Conservation (phyloP, 2,797 vertebrate genomes). For the Pipistrellus nathusii region DNA sequence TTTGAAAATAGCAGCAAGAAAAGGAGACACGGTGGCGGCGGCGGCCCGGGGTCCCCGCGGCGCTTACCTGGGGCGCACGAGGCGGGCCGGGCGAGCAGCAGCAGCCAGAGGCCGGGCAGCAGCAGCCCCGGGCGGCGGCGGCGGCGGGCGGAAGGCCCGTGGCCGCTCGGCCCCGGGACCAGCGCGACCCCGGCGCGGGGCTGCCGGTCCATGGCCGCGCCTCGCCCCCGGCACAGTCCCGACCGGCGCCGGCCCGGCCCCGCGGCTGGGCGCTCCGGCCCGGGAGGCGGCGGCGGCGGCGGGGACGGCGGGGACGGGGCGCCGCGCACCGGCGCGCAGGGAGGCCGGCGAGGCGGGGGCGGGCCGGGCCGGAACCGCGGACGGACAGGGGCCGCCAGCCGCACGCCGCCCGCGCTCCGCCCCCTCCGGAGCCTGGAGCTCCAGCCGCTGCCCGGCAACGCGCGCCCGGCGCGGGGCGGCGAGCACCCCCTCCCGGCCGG, state of each 20-base stretch:
- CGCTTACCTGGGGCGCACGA: conserved; percentile 79
- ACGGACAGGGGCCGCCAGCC: conserved; percentile 67
- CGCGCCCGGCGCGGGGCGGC: conserved; percentile 71
- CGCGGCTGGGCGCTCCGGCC: conserved; percentile 32
- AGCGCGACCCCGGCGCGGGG: conserved; percentile 83
- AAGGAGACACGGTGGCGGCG: conserved; percentile 48
- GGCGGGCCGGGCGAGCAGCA: conserved; percentile 71
- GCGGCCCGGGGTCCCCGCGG: not conserved
- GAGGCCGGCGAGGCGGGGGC: conserved; percentile 72
- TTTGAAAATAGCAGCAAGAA: not conserved
- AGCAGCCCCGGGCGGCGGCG: conserved; percentile 78
- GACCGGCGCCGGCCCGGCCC: conserved; percentile 18
- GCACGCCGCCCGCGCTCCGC: conserved; percentile 78
- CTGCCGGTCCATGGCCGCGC: conserved; percentile 84
- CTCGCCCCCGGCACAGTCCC: conserved; percentile 66
- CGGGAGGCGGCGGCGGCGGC: conserved; percentile 48
- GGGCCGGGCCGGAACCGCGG: conserved; percentile 68
- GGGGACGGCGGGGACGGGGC: conserved; percentile 48
- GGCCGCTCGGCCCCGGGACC: conserved; percentile 76
- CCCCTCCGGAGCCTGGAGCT: conserved; percentile 72
- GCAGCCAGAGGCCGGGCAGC: conserved; percentile 80
- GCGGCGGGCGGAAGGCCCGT: conserved; percentile 78
- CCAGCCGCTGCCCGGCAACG: conserved; percentile 76
- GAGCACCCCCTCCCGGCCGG: conserved; percentile 81
- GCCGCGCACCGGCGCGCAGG: conserved; percentile 65